Conservation (phyloP, 2,888 invertebrate genomes). For the Parasteatoda lunata region DNA sequence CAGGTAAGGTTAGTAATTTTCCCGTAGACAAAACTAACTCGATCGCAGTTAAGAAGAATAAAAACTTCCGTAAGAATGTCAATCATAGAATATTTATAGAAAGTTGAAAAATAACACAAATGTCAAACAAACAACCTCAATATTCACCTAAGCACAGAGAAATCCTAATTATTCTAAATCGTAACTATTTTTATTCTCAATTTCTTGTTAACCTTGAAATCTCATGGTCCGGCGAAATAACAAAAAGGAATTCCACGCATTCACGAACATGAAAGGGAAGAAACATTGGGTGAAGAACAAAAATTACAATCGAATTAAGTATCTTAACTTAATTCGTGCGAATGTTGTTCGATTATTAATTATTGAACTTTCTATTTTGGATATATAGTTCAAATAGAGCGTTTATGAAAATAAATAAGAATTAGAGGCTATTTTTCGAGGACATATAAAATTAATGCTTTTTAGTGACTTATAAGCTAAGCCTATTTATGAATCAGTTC, state of each 20-base stretch:
- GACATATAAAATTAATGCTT: too few relatives aligned
- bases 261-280: not conserved
- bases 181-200: not conserved
- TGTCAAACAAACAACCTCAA: too few relatives aligned
- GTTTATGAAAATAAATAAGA: not conserved
- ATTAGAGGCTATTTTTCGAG: not conserved
- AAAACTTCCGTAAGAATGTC: too few relatives aligned
- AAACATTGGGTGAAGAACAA: not conserved
- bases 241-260: conserved; percentile 1
- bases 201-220: conserved; percentile 10
- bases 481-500: too few relatives aligned
- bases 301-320: not conserved
- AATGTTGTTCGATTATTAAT: not conserved
- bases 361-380: not conserved
- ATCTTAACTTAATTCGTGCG: not conserved
- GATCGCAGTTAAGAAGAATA: too few relatives aligned
- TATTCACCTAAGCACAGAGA: too few relatives aligned
- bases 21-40: too few relatives aligned
- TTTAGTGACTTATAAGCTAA: too few relatives aligned
- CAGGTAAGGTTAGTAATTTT: too few relatives aligned
- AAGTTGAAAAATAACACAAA: not conserved
- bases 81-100: not conserved
- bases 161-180: too few relatives aligned
- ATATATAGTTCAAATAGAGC: not conserved
- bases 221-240: not conserved